Conservation (phyloP, 2,888 invertebrate genomes). For the Neoaliturus tenellus region DNA sequence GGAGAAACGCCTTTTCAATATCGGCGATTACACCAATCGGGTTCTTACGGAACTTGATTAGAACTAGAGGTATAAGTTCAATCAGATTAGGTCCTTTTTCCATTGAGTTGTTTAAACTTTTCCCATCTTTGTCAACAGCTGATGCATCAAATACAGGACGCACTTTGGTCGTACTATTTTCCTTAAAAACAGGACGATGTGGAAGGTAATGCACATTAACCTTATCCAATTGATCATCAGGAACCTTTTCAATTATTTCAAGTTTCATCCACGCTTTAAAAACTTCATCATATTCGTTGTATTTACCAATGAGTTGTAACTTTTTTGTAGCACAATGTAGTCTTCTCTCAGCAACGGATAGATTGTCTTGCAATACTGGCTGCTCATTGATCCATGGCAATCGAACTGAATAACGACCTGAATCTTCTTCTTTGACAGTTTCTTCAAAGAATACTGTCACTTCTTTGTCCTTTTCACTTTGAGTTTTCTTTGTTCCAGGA, state of each 20-base stretch:
- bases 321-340: slow-evolving; percentile 17
- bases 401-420: slow-evolving; percentile 4
- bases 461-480: background rate
- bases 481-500: background rate
- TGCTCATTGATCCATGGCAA: slow-evolving; percentile 5
- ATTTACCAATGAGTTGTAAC: background rate
- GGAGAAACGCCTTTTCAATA: slow-evolving; percentile 54
- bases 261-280: background rate
- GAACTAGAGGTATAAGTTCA: slow-evolving; percentile 1
- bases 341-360: background rate
- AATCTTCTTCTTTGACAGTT: slow-evolving; percentile 4
- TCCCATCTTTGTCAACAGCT: background rate
- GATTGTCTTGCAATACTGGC: background rate
- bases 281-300: background rate
- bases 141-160: slow-evolving; percentile 29
- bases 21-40: slow-evolving; percentile 46
- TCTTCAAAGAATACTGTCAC: background rate
- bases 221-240: background rate
- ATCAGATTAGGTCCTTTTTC: background rate
- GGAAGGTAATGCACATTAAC: background rate
- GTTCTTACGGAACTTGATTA: slow-evolving; percentile 25
- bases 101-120: background rate
- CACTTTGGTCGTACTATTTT: background rate
- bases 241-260: slow-evolving; percentile 23
- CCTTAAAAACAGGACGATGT: slow-evolving; percentile 13